phyloP scores from a whole-genome alignment of 1,140 invertebrate species.

The Neoseiulus cucumeris region DNA sequence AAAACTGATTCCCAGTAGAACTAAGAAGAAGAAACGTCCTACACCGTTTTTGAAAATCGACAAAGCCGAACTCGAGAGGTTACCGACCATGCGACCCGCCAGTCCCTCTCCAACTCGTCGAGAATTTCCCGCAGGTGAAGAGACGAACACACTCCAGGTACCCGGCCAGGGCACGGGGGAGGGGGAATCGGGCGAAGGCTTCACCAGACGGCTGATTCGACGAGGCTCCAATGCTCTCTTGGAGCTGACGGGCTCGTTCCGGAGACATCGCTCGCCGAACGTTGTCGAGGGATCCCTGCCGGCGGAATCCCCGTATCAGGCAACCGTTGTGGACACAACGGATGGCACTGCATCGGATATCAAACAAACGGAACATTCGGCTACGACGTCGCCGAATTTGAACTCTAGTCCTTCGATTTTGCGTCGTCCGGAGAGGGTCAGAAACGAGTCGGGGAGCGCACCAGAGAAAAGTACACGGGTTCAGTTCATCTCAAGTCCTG shows the following conservation, averaged over 20 bases:
- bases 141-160: background rate
- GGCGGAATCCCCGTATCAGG: background rate
- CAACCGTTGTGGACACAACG: background rate
- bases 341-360: background rate
- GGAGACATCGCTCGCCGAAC: background rate
- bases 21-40: background rate
- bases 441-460: background rate
- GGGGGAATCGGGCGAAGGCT: background rate
- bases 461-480: background rate
- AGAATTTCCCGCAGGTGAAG: background rate
- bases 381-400: background rate
- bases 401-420: background rate
- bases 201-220: background rate
- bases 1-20: background rate
- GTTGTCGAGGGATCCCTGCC: background rate
- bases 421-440: background rate
- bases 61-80: background rate
- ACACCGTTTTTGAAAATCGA: conserved; percentile 1
- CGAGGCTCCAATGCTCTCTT: background rate
- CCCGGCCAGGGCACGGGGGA: background rate
- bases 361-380: background rate
- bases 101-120: background rate
- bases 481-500: conserved; percentile 5
- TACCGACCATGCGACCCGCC: conserved; percentile 3
- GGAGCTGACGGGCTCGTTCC: background rate